Evolutionary conservation across 1,140 invertebrate genomes (phyloP).

Genomic region (Calephelis virginiensis): DNA sequence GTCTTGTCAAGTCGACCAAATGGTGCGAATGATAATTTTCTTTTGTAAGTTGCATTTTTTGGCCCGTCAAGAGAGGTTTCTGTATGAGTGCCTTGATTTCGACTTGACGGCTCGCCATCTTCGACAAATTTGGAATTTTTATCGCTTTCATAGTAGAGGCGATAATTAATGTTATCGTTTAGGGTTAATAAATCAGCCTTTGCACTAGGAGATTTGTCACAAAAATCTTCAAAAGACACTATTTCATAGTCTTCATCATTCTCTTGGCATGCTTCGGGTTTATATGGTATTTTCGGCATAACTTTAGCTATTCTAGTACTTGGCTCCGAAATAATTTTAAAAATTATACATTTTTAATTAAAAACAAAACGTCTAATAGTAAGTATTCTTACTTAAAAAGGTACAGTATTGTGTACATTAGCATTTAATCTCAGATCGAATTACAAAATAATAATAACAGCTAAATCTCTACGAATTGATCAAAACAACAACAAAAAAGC

Average conservation of each 20-base stretch:
- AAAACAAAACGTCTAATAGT: too few species aligned
- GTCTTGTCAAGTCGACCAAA: conserved; percentile 53
- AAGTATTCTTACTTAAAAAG: too few species aligned
- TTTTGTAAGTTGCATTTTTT: conserved; percentile 56
- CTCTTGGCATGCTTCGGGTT: conserved; percentile 58
- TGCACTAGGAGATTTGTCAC: conserved; percentile 73
- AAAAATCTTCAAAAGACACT: conserved; percentile 80
- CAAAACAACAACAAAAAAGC: too few species aligned
- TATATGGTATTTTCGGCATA: conserved; percentile 74
- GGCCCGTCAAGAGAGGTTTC: conserved; percentile 66
- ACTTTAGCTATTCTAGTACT: conserved; percentile 31
- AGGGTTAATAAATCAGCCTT: conserved; percentile 74
- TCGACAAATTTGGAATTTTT: conserved; percentile 51
- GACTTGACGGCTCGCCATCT: conserved; percentile 57
- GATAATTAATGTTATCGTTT: conserved; percentile 77
- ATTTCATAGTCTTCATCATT: conserved; percentile 74
- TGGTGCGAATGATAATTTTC: conserved; percentile 56
- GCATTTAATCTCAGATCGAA: too few species aligned
- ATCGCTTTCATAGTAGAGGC: conserved; percentile 68
- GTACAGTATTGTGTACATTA: too few species aligned
- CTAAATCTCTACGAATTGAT: too few species aligned
- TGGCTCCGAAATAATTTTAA: conserved; percentile 5
- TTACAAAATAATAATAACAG: too few species aligned
- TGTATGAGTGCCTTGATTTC: conserved; percentile 53
- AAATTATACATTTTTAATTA: neutral